These are phyloP conservation scores for Thaleichthys pacificus DNA, from an alignment of 2,797 vertebrate genomes.

Conservation along the genomic window DNA sequence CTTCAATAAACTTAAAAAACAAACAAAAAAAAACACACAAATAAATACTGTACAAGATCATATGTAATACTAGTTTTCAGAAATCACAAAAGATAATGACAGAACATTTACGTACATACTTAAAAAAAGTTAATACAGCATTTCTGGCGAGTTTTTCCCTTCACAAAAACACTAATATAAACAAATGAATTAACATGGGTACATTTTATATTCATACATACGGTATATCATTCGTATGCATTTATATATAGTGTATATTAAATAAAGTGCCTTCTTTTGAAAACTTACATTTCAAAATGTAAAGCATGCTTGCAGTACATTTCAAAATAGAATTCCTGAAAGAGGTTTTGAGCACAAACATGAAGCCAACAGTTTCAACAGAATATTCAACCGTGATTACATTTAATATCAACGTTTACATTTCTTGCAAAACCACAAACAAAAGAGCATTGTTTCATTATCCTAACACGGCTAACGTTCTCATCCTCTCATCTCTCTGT, in stretches of 20 bases:
- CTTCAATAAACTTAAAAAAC: slow-evolving; percentile 65
- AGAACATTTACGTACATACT: slow-evolving; percentile 58
- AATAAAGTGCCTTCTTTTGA: slow-evolving; percentile 79
- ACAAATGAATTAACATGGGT: slow-evolving; percentile 54
- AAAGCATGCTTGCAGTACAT: slow-evolving; percentile 50
- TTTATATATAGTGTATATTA: slow-evolving; percentile 47
- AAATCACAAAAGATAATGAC: slow-evolving; percentile 71
- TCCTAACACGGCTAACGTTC: background rate
- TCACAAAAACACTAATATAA: slow-evolving; percentile 52
- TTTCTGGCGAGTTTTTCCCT: slow-evolving; percentile 54
- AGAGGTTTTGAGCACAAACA: slow-evolving; percentile 59
- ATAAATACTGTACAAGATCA: slow-evolving; percentile 85
- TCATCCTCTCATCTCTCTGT: too few species aligned
- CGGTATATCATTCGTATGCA: slow-evolving; percentile 29
- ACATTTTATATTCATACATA: slow-evolving; percentile 41
- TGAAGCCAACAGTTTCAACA: slow-evolving; percentile 42
- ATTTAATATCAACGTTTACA: slow-evolving; percentile 13
- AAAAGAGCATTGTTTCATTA: slow-evolving; percentile 42
- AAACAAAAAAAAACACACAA: slow-evolving; percentile 51
- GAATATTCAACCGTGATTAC: slow-evolving; percentile 29
- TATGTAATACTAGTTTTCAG: slow-evolving; percentile 69
- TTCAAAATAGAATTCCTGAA: slow-evolving; percentile 67
- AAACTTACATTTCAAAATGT: slow-evolving; percentile 59
- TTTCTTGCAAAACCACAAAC: slow-evolving; percentile 40
- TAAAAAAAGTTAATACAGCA: slow-evolving; percentile 60